These are phyloP conservation scores for Amblyornis subalaris DNA, from an alignment of 2,113 vertebrate genomes.

Conservation along the genomic window DNA sequence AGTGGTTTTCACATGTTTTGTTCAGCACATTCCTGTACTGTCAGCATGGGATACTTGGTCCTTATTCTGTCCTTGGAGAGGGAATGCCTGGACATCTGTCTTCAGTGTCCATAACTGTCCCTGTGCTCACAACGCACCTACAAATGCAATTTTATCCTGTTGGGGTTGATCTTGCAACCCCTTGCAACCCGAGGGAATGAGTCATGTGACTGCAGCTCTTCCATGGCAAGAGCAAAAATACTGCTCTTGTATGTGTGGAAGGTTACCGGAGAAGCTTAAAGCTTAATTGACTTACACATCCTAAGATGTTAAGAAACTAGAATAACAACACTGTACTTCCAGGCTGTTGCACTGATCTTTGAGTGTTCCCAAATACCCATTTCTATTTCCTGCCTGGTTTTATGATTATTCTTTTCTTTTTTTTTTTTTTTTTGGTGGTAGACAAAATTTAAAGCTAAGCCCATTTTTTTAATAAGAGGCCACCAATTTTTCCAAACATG, in stretches of 20 bases:
- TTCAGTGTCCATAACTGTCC: not conserved
- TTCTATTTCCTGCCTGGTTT: not conserved
- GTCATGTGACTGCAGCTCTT: not conserved
- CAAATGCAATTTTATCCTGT: not conserved
- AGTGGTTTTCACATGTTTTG: not conserved
- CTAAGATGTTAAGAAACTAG: conserved; percentile 10
- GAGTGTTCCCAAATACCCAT: not conserved
- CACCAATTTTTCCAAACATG: not conserved
- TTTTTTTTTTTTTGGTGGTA: not conserved
- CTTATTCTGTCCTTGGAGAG: not conserved
- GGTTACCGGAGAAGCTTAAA: not conserved
- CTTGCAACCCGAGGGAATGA: not conserved
- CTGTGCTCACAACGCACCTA: not conserved
- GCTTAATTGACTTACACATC: conserved; percentile 2
- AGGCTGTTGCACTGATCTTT: not conserved
- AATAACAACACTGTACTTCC: not conserved
- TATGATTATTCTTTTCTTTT: not conserved
- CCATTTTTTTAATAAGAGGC: not conserved
- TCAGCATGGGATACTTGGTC: not conserved
- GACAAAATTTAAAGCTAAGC: not conserved
- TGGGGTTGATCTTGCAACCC: not conserved
- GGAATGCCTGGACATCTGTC: not conserved
- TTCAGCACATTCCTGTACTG: not conserved
- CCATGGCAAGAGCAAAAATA: not conserved
- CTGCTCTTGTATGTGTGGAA: not conserved